Percentiles rank a stretch among this genome's conserved stretches.
phyloP scores from a whole-genome alignment of 2,888 invertebrate genomes.

The Drosophila kambysellisi region DNA sequence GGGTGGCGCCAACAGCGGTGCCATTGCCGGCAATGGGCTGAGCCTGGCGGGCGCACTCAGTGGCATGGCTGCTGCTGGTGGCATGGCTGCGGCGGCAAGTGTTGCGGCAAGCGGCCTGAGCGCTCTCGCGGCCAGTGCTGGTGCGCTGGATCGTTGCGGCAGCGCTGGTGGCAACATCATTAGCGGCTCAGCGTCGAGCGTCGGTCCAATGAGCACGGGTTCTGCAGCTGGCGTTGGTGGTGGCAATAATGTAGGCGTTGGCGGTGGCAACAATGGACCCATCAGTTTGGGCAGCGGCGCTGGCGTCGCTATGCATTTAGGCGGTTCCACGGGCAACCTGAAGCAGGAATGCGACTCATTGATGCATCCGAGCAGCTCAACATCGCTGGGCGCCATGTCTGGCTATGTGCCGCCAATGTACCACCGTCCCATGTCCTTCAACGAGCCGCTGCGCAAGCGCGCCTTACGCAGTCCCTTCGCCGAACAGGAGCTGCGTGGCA shows the following conservation, averaged over 20 bases:
- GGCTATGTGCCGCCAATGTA: conserved; percentile 85
- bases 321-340: conserved; percentile 80
- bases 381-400: conserved; percentile 83
- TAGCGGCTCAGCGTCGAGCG: conserved; percentile 60
- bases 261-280: conserved; percentile 83
- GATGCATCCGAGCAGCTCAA: conserved; percentile 84
- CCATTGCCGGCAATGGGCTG: conserved; percentile 56
- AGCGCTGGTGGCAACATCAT: conserved; percentile 69
- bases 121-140: conserved; percentile 67
- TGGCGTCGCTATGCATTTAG: conserved; percentile 75
- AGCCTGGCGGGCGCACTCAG: conserved; percentile 64
- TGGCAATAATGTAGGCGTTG: conserved; percentile 27
- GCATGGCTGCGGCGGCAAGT: conserved; percentile 69
- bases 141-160: conserved; percentile 71
- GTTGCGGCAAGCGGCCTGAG: conserved; percentile 70
- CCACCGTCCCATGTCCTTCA: conserved; percentile 84
- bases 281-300: conserved; percentile 81
- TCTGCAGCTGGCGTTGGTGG: conserved; percentile 17
- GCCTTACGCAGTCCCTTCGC: conserved; percentile 86
- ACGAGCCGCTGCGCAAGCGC: conserved; percentile 86
- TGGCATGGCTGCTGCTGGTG: conserved; percentile 74
- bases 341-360: conserved; percentile 85
- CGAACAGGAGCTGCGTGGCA: conserved; percentile 87
- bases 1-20: conserved; percentile 43
- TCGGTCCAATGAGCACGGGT: conserved; percentile 51